Evolutionary conservation across 2,888 invertebrate species (phyloP), one percentile per base, ranked within the genome.

Genomic region (Spisula subtruncata): DNA sequence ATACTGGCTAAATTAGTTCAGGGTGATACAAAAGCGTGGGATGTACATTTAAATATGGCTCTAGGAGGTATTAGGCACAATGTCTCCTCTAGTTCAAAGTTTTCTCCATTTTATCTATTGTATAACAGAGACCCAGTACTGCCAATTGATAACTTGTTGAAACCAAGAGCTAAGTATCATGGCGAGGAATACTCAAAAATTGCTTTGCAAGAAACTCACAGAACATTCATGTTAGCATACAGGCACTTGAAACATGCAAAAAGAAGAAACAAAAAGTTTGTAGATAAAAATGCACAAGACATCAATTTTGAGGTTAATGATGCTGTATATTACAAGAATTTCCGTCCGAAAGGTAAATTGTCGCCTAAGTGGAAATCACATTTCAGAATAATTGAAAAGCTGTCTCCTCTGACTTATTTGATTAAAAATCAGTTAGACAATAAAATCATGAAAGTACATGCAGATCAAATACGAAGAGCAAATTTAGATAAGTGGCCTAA

Each of bases 181-280:
- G 90, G 91, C 41, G 89, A 90, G 48, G 90, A 91, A 16, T 46
- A n/a, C 0, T 87, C 90, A 83, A 66, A 91, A 80, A 90, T 91
- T 80, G 87, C 89, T 18, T 54, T 92, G 41, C 82, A 92, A 85
- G 60, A 92, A 81, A 89, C 90, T 84, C 92, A 93, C 54, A 91
- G 80, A 32, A 25, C 88, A 10, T 91, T 93, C 79, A 32, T 88
- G 4, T 71, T 51, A 14, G 91, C 89, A 2, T 85, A 88, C 46
- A 46, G 79, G 25, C 75, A 90, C 60, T 41, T 85, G 16, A 87
- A 83, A 41, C 60, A 87, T n/a, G 85, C 91, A n/a, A 89, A 85
- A 56, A 32, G 82, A 51, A 85, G 87, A 81, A 81, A 60, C 6
- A 84, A 87, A 71, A 41, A 41, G 41, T 86, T 90, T 85, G 86